Base-by-base conservation (phyloP, 2,113 vertebrate species). In the Albula goreensis region DNA sequence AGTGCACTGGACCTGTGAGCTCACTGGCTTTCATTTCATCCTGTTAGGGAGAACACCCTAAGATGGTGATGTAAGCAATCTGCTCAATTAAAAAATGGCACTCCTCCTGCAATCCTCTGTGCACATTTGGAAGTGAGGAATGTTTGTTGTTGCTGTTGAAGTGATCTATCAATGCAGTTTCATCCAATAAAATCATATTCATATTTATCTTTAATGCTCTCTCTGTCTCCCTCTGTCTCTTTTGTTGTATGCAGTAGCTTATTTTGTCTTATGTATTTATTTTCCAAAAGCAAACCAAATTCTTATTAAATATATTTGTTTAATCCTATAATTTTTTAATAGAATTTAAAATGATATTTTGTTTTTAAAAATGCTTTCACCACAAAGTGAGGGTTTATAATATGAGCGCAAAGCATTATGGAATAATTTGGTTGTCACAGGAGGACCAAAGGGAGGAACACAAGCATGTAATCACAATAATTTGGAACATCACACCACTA, bases 381-480 rank as follows among this genome's bases (percentile, higher is more conserved):
- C 88, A 63, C 85, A 87, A 56, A 86, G 87, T 78, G 74, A 86
- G 2, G 22, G 0, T 8, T 50, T 50, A 7, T 22, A 31, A 74
- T 74, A 74, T 74, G 70, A 74, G n/a, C 80, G 53, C n/a, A 91
- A 78, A 90, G 88, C 91, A 90, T 90, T 85, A 91, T 91, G 89
- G 91, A 92, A 91, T 91, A 93, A 94, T 95, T 91, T 93, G 91
- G 77, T 86, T 80, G 81, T 10, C 80, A 9, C 80, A 85, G 86
- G 89, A 88, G 87, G 88, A 91, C 90, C 90, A 92, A 90, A 89
- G 57, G 25, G 70, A 74, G 81, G 88, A 91, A 90, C 78, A 84
- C 85, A 86, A 91, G 91, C 92, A 88, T 94, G 95, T 94, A 94
- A 95, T 96, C 92, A 90, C 90, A 81, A 92, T 94, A 93, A 94